Evolutionary conservation across 1,140 invertebrate genomes (phyloP).

Genomic region (Meloidogyne floridensis): DNA sequence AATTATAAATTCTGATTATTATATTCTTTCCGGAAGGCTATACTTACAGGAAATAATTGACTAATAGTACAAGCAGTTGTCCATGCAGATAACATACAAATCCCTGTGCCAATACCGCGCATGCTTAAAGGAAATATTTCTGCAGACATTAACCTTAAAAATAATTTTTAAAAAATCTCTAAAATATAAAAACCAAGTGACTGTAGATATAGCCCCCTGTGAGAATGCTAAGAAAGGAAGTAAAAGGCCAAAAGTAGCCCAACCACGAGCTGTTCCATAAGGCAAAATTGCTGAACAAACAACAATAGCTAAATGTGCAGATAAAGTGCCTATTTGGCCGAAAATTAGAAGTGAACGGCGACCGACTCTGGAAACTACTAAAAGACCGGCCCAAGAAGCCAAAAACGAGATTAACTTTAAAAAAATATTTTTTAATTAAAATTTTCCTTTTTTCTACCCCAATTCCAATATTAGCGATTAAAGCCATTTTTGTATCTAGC

Average conservation of each 20-base stretch:
- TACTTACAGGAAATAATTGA: constrained; percentile 17
- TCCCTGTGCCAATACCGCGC: constrained; percentile 18
- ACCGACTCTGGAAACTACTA: constrained; percentile 19
- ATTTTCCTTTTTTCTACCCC: neutral
- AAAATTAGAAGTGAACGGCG: constrained; percentile 17
- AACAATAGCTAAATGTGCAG: neutral
- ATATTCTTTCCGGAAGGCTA: too few species aligned
- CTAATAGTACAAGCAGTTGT: neutral
- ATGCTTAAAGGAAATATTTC: constrained; percentile 24
- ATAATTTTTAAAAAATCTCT: neutral
- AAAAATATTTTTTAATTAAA: neutral
- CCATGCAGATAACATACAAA: constrained; percentile 19
- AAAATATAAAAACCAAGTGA: constrained; percentile 19
- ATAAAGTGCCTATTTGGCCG: constrained; percentile 17
- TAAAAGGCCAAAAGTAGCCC: constrained; percentile 25
- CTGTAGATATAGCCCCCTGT: constrained; percentile 26
- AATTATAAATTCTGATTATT: too few species aligned
- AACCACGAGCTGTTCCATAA: constrained; percentile 2
- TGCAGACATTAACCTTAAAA: constrained; percentile 21
- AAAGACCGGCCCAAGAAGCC: constrained; percentile 24
- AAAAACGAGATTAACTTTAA: constrained; percentile 25
- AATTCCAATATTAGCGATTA: constrained; percentile 17
- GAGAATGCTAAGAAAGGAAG: constrained; percentile 18
- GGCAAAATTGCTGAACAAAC: constrained; percentile 11
- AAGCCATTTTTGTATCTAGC: constrained; percentile 23